Conservation (phyloP, 2,797 vertebrate genomes). For the Thamnophis elegans region DNA sequence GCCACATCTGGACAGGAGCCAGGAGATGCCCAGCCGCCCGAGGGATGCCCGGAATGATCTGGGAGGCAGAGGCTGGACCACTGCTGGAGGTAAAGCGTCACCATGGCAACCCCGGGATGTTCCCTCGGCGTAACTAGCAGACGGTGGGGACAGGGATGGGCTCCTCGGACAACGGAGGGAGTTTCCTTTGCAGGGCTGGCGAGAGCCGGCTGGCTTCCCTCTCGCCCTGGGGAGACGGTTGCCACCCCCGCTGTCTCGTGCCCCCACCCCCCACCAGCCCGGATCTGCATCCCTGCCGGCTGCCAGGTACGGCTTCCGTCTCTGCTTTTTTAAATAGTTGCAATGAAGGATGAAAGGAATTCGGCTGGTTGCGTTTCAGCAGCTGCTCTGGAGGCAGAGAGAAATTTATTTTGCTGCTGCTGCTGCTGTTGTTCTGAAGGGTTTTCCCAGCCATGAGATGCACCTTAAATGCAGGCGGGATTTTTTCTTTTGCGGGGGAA, state of each 20-base stretch:
- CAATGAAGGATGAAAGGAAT: background rate
- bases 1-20: background rate
- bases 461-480: too few species aligned
- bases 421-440: too few species aligned
- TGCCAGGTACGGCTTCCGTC: background rate
- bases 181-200: background rate
- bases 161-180: background rate
- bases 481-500: too few species aligned
- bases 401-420: background rate
- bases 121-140: too few species aligned
- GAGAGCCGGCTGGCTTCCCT: background rate
- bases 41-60: background rate
- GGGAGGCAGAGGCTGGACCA: conserved; percentile 3
- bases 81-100: conserved; percentile 23
- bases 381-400: background rate
- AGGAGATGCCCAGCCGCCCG: background rate
- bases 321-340: background rate
- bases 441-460: too few species aligned
- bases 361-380: background rate
- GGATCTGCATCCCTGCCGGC: background rate
- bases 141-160: background rate
- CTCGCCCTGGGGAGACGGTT: background rate
- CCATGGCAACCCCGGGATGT: conserved; percentile 27
- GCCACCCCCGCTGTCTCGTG: too few species aligned
- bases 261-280: background rate